A percentile compares a stretch with the other conserved stretches of the same genome.
phyloP scores from a whole-genome alignment of 2,113 vertebrate species.

The Sceloporus tristichus region DNA sequence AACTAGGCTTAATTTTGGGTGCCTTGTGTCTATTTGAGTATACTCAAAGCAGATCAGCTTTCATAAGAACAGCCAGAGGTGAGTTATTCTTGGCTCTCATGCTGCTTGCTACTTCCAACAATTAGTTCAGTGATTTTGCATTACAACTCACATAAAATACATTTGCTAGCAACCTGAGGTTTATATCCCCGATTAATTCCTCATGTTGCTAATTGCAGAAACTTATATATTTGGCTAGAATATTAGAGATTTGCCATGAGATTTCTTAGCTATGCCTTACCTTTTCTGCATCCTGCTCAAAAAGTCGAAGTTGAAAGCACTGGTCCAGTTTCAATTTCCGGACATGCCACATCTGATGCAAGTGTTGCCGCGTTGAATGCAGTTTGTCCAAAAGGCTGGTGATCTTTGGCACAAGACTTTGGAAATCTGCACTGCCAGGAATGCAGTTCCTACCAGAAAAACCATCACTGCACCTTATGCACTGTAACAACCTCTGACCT shows the following conservation, averaged over 20 bases:
- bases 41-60: constrained; percentile 47
- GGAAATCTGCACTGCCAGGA: constrained; percentile 97
- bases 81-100: constrained; percentile 38
- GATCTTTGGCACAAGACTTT: constrained; percentile 97
- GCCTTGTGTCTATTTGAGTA: constrained; percentile 36
- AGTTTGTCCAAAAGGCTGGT: constrained; percentile 97
- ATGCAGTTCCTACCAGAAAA: constrained; percentile 96
- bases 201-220: constrained; percentile 21
- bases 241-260: neutral
- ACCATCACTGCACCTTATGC: constrained; percentile 93
- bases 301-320: constrained; percentile 97
- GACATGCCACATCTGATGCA: constrained; percentile 98
- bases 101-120: constrained; percentile 32
- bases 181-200: constrained; percentile 43
- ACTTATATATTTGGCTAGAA: constrained; percentile 31
- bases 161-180: constrained; percentile 35
- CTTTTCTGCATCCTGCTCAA: constrained; percentile 98
- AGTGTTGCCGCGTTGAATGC: constrained; percentile 95
- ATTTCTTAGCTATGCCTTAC: constrained; percentile 74
- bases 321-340: constrained; percentile 97
- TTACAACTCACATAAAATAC: constrained; percentile 20
- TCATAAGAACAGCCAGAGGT: constrained; percentile 46
- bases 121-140: constrained; percentile 42
- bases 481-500: constrained; percentile 94
- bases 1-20: neutral